A percentile compares a stretch with the other conserved stretches of the same genome.
Evolutionary conservation across 1,140 invertebrate genomes (phyloP).

Genomic region (Drosophila lowei): DNA sequence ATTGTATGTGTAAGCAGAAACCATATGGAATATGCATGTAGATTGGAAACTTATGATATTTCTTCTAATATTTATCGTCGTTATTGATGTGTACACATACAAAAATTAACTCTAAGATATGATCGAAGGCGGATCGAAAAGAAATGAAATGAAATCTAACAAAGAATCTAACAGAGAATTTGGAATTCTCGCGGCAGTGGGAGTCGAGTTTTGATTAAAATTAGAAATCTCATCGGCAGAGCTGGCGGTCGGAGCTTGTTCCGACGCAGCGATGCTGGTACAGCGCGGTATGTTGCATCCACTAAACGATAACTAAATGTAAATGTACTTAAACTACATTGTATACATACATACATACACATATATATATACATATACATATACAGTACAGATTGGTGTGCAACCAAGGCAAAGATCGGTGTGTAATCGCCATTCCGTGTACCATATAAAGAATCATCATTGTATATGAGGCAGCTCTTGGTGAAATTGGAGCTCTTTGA

Average conservation of each 20-base stretch:
- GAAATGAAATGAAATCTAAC: too few species aligned
- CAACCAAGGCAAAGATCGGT: slow-evolving; percentile 27
- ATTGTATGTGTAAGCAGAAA: slow-evolving; percentile 41
- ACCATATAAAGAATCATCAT: slow-evolving; percentile 18
- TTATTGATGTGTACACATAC: slow-evolving; percentile 74
- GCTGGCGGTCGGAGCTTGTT: slow-evolving; percentile 35
- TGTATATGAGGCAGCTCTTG: slow-evolving; percentile 10
- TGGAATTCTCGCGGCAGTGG: too few species aligned
- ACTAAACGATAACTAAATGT: slow-evolving; percentile 72
- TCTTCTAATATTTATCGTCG: slow-evolving; percentile 72
- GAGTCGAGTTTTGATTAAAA: slow-evolving; percentile 44
- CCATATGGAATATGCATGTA: slow-evolving; percentile 51
- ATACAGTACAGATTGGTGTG: slow-evolving; percentile 39
- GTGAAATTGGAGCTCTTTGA: too few species aligned
- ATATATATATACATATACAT: slow-evolving; percentile 30
- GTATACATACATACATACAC: slow-evolving; percentile 45
- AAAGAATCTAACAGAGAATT: too few species aligned
- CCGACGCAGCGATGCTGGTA: slow-evolving; percentile 47
- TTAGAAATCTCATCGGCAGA: slow-evolving; percentile 69
- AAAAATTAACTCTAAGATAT: slow-evolving; percentile 50
- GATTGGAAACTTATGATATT: slow-evolving; percentile 63
- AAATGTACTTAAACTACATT: slow-evolving; percentile 50
- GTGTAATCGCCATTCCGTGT: slow-evolving; percentile 7
- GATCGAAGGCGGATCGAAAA: slow-evolving; percentile 4
- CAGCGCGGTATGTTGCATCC: slow-evolving; percentile 80